Conservation (phyloP, 2,888 invertebrate species). For the Machimus atricapillus region DNA sequence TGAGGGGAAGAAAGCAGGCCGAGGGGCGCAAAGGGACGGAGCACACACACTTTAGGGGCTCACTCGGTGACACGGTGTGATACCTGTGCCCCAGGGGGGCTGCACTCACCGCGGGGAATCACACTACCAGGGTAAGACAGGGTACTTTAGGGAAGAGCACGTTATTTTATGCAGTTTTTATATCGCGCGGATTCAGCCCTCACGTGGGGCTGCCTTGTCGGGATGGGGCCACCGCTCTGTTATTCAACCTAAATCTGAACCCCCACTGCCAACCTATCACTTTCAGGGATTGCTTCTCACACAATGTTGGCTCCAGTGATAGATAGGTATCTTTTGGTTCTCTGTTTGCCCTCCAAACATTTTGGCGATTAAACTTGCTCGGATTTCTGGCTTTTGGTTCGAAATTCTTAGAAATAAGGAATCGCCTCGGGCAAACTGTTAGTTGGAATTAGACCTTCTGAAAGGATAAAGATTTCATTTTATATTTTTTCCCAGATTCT, state of each 20-base stretch:
- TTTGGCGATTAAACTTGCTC: not conserved
- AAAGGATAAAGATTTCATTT: not conserved
- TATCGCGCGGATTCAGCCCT: not conserved
- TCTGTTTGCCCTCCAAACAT: not conserved
- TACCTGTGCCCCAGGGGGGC: not conserved
- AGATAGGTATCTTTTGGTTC: not conserved
- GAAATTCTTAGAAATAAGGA: not conserved
- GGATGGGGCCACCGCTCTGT: not conserved
- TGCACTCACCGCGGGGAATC: not conserved
- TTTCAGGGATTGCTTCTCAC: not conserved
- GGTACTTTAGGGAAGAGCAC: not conserved
- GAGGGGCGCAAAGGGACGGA: not conserved
- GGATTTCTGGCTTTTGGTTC: not conserved
- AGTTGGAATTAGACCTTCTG: not conserved
- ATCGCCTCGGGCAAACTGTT: not conserved
- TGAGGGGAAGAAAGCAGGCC: not conserved
- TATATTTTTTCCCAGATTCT: not conserved
- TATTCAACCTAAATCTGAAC: not conserved
- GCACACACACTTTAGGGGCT: not conserved
- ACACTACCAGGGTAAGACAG: constrained; percentile 12
- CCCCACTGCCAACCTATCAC: not conserved
- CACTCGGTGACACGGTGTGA: not conserved
- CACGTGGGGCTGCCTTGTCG: not conserved
- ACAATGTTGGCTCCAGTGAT: not conserved
- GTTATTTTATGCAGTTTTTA: not conserved